phyloP scores from a whole-genome alignment of 2,888 invertebrate genomes.

The Labia minor region DNA sequence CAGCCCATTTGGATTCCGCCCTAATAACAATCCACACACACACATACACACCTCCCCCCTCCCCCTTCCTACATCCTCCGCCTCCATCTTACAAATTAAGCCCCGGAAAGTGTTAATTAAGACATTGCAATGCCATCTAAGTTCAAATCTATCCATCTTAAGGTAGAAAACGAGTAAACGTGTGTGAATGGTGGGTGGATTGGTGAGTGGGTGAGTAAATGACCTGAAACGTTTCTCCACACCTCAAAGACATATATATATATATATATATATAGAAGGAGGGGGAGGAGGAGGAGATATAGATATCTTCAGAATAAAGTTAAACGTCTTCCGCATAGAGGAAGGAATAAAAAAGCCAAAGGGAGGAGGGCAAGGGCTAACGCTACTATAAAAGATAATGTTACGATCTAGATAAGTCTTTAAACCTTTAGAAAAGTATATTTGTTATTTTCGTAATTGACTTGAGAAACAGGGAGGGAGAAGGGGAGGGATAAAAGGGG shows the following conservation, averaged over 20 bases:
- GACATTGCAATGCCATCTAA: constrained; percentile 13
- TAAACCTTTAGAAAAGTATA: neutral
- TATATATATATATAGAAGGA: neutral
- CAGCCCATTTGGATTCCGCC: constrained; percentile 13
- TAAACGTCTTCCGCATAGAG: constrained; percentile 4
- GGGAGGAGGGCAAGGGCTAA: too few species aligned
- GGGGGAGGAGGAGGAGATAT: too few species aligned
- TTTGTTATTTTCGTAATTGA: neutral
- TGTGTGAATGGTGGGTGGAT: too few species aligned
- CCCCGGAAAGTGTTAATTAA: neutral
- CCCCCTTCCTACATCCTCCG: too few species aligned
- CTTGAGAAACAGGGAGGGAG: neutral
- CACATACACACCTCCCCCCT: neutral
- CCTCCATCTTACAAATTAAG: neutral
- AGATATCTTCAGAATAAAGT: neutral
- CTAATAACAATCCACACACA: too few species aligned
- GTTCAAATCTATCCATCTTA: neutral
- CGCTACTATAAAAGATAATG: neutral
- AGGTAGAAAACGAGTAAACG: neutral
- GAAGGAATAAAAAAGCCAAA: neutral
- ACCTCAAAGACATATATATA: neutral
- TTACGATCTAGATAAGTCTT: constrained; percentile 13
- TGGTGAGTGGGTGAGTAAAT: neutral
- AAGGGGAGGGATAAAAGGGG: neutral
- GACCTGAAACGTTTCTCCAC: neutral